These are phyloP conservation scores for Petrocephalus zakoni DNA, from an alignment of 2,113 vertebrate species.

Conservation along the genomic window DNA sequence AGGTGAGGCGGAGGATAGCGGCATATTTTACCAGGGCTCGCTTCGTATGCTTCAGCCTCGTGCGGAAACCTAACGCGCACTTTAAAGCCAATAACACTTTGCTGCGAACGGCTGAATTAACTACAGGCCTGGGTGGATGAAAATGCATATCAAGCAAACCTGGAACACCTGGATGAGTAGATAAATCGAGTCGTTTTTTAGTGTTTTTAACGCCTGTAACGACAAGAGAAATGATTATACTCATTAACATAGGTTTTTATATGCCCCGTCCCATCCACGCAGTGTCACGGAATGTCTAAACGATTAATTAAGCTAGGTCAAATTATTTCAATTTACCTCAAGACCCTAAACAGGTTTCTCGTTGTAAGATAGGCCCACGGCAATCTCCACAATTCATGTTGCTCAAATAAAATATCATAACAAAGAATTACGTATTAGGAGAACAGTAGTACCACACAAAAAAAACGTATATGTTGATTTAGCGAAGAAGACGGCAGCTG, in stretches of 20 bases:
- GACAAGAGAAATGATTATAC: background rate
- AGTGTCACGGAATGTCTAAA: background rate
- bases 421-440: conserved; percentile 3
- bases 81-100: background rate
- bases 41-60: background rate
- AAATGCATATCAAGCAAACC: background rate
- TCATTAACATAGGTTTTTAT: background rate
- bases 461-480: conserved; percentile 20
- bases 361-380: background rate
- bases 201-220: background rate
- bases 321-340: background rate
- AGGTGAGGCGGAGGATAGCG: conserved; percentile 51
- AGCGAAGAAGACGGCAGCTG: background rate
- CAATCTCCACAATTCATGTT: background rate
- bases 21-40: conserved; percentile 15
- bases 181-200: background rate
- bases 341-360: background rate
- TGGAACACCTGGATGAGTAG: background rate
- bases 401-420: background rate
- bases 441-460: background rate
- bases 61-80: background rate
- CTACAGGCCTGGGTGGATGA: background rate
- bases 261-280: background rate
- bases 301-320: background rate
- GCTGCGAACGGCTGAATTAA: background rate